phyloP scores from a whole-genome alignment of 2,888 invertebrate species.

The Drosophila silvestris region DNA sequence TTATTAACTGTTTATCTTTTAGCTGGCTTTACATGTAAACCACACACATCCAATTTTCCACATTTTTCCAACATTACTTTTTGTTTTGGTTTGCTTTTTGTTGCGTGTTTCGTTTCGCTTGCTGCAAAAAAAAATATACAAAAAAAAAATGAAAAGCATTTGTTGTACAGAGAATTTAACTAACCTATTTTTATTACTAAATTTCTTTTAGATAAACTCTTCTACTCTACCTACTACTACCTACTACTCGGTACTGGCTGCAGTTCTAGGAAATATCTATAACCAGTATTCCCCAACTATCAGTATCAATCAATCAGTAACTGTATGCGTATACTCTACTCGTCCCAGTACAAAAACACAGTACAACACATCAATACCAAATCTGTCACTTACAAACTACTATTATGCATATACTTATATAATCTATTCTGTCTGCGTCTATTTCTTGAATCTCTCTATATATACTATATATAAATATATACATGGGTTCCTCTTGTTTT shows the following conservation, averaged over 20 bases:
- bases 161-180: constrained; percentile 78
- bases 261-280: constrained; percentile 56
- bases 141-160: constrained; percentile 4
- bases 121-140: background rate
- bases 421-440: constrained; percentile 50
- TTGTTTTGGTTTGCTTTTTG: constrained; percentile 26
- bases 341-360: constrained; percentile 25
- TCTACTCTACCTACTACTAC: constrained; percentile 73
- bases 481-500: constrained; percentile 51
- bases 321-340: constrained; percentile 29
- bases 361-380: constrained; percentile 24
- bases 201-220: constrained; percentile 84
- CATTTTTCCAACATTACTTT: constrained; percentile 22
- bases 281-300: constrained; percentile 46
- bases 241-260: constrained; percentile 72
- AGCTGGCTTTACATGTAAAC: constrained; percentile 35
- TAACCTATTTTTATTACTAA: constrained; percentile 85
- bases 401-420: constrained; percentile 24
- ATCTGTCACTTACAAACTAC: constrained; percentile 43
- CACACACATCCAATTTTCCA: constrained; percentile 28
- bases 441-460: constrained; percentile 24
- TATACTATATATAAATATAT: constrained; percentile 20
- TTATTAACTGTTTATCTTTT: constrained; percentile 43
- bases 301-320: constrained; percentile 65
- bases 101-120: constrained; percentile 26